Evolutionary conservation across 2,888 invertebrate genomes (phyloP), one percentile per base, ranked within the genome.

Genomic region (Hypsopygia costalis): DNA sequence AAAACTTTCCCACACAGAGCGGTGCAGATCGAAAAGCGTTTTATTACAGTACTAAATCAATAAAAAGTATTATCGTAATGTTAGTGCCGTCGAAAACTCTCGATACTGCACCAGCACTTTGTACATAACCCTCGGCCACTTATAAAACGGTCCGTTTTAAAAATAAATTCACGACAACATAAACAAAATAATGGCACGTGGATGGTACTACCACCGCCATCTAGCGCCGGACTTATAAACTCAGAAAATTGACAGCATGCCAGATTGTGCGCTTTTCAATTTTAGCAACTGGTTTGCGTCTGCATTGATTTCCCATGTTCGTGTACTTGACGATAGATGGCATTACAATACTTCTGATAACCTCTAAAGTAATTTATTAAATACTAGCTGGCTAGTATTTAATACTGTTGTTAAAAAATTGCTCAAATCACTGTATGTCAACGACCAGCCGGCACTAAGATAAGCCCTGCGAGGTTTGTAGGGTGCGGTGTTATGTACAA

Each of bases 61-160:
- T 66, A 67, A 62, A 62, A 55, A 48, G 16, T 36, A 21, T 45
- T 48, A 52, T 47, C 55, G 61, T 61, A 55, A 51, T 41, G 52
- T 16, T 16, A 16, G 2, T 25, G 55, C 43, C 41, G 59, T 63
- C 56, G 63, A 76, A 72, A 60, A 53, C 54, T 58, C 58, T 71
- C 59, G 60, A 63, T 55, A 61, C 55, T 69, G 71, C 68, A 65
- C 53, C 49, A 41, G 50, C 62, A 55, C 53, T 53, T 48, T 52
- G 62, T 55, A 62, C 64, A 64, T 16, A 16, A 16, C 16, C 16
- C 16, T 16, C 76, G 72, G 71, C 83, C 78, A 83, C 83, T 85
- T 85, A 81, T 81, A 81, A 81, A 81, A 74, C 66, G 78, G 71
- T 79, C 72, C 45, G 67, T 52, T 77, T 75, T 79, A 83, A 81